phyloP scores from a whole-genome alignment of 2,113 vertebrate species.

The Onychostoma macrolepis region DNA sequence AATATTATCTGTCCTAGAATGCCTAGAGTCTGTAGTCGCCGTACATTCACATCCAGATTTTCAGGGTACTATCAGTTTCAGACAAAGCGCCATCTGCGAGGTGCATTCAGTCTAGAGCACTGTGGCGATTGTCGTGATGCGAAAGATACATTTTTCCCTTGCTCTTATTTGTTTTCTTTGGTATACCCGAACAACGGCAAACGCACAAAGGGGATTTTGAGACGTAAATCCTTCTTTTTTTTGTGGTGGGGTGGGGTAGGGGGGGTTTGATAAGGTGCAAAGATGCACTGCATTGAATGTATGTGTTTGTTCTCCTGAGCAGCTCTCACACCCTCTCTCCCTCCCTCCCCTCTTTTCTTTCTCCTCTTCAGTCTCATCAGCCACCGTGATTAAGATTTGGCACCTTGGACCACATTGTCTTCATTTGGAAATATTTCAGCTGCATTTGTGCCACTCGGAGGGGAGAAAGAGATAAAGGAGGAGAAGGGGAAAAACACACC shows the following conservation, averaged over 20 bases:
- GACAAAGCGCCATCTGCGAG: conserved; percentile 62
- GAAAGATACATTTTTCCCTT: conserved; percentile 42
- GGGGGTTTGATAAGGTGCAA: conserved; percentile 51
- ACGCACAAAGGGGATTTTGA: conserved; percentile 47
- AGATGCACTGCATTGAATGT: conserved; percentile 57
- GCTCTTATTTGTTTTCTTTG: conserved; percentile 47
- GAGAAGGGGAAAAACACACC: conserved; percentile 81
- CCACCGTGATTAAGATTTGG: conserved; percentile 72
- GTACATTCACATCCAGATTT: conserved; percentile 44
- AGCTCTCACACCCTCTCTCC: conserved; percentile 61
- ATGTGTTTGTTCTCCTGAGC: conserved; percentile 61
- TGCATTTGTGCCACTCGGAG: conserved; percentile 84
- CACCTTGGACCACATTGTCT: conserved; percentile 81
- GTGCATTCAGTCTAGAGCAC: conserved; percentile 50
- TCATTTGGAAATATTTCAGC: conserved; percentile 97
- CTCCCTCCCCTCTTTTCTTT: conserved; percentile 49
- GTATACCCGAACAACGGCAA: conserved; percentile 45
- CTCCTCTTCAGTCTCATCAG: conserved; percentile 67
- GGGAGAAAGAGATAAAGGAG: conserved; percentile 74
- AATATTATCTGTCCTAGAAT: conserved; percentile 34
- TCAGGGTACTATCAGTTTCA: conserved; percentile 47
- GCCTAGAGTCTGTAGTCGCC: conserved; percentile 8
- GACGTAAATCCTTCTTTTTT: conserved; percentile 51
- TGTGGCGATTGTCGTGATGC: conserved; percentile 47
- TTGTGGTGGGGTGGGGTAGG: conserved; percentile 10